A percentile compares a stretch with the other conserved stretches of the same genome.
Conservation (phyloP, 2,888 invertebrate genomes). For the Acanthosepion pharaonis region DNA sequence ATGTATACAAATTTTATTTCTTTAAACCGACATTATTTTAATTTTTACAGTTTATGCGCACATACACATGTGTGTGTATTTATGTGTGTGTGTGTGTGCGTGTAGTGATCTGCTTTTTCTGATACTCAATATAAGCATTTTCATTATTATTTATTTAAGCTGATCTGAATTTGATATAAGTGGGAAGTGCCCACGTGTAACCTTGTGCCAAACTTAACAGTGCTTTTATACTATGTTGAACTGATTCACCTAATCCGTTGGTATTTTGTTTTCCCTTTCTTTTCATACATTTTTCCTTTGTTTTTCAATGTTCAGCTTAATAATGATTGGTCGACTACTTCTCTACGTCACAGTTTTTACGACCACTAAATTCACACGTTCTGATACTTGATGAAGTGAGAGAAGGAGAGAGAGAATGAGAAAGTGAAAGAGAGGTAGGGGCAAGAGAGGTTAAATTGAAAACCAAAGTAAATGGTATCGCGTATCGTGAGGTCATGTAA, state of each 20-base stretch:
- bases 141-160: no score
- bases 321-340: neutral
- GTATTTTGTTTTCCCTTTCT: neutral
- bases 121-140: no score
- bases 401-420: neutral
- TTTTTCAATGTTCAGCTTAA: neutral
- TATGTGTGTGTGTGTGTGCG: no score
- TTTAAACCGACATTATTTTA: no score
- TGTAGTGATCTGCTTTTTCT: no score
- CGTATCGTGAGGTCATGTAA: neutral
- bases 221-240: neutral
- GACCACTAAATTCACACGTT: constrained; percentile 4
- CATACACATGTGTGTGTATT: no score
- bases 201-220: neutral
- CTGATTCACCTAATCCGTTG: neutral
- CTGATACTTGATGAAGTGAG: neutral
- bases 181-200: neutral
- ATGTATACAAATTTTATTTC: no score
- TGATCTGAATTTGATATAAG: neutral
- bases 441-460: no score
- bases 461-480: no score
- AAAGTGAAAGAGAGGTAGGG: neutral
- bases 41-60: no score
- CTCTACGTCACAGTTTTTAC: neutral
- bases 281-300: neutral